phyloP scores from a whole-genome alignment of 2,113 vertebrate species.

The Stictonetta naevosa region DNA sequence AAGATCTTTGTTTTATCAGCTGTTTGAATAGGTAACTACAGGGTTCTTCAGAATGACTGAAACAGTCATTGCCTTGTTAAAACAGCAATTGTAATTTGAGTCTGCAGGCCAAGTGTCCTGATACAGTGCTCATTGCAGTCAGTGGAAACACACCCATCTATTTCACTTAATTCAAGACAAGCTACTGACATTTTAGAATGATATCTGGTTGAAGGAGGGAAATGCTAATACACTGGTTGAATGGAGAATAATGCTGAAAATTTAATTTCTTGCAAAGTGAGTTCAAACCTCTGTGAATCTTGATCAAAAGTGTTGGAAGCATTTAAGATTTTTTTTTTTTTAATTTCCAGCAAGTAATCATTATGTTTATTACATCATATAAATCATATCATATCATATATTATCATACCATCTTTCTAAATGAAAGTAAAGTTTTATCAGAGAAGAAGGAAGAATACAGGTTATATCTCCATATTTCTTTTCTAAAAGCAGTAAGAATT shows the following conservation, averaged over 20 bases:
- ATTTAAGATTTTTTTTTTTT: neutral
- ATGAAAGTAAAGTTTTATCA: neutral
- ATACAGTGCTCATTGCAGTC: neutral
- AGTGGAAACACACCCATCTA: neutral
- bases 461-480: neutral
- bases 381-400: neutral
- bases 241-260: neutral
- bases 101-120: neutral
- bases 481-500: neutral
- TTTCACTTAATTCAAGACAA: neutral
- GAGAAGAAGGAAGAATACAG: neutral
- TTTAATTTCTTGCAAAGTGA: neutral
- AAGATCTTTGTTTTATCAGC: neutral
- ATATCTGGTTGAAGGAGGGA: accelerated
- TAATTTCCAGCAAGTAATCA: neutral
- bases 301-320: neutral
- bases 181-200: neutral
- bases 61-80: neutral
- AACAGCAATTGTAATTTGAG: neutral
- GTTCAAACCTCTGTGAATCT: neutral
- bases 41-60: neutral
- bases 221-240: neutral
- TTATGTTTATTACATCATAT: neutral
- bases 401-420: neutral
- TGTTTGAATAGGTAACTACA: neutral